A percentile compares a stretch with the other conserved stretches of the same genome.
phyloP scores from a whole-genome alignment of 2,797 vertebrate genomes.

The Linurgus olivaceus region DNA sequence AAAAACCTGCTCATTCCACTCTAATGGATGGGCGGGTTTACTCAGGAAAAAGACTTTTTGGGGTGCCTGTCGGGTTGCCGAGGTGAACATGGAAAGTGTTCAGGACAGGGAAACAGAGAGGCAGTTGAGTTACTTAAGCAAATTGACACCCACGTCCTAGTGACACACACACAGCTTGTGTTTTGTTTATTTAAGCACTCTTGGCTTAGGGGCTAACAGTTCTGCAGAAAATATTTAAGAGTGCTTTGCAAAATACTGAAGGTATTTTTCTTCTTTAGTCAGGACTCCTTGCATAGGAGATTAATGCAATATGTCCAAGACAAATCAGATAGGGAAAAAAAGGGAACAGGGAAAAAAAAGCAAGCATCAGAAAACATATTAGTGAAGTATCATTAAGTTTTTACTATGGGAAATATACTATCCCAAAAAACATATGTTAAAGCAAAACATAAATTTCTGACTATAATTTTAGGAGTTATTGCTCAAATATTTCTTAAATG shows the following conservation, averaged over 20 bases:
- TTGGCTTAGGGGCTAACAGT: not conserved
- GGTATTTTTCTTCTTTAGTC: not conserved
- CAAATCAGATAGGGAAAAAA: not conserved
- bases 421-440: not conserved
- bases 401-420: not conserved
- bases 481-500: not conserved
- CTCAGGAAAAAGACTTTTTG: not conserved
- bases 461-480: not conserved
- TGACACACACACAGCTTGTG: not conserved
- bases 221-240: not conserved
- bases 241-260: not conserved
- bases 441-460: not conserved
- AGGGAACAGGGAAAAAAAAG: not conserved
- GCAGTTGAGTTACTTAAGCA: not conserved
- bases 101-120: not conserved
- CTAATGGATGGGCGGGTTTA: not conserved
- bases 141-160: fast-evolving
- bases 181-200: not conserved
- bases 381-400: not conserved
- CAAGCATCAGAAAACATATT: not conserved
- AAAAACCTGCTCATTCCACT: not conserved
- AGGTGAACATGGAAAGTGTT: not conserved
- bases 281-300: not conserved
- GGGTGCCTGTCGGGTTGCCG: not conserved
- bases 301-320: not conserved